Percentiles rank a stretch among this genome's conserved stretches.
Conservation (phyloP, 2,797 vertebrate species). For the Mormyrus hasselquistii region DNA sequence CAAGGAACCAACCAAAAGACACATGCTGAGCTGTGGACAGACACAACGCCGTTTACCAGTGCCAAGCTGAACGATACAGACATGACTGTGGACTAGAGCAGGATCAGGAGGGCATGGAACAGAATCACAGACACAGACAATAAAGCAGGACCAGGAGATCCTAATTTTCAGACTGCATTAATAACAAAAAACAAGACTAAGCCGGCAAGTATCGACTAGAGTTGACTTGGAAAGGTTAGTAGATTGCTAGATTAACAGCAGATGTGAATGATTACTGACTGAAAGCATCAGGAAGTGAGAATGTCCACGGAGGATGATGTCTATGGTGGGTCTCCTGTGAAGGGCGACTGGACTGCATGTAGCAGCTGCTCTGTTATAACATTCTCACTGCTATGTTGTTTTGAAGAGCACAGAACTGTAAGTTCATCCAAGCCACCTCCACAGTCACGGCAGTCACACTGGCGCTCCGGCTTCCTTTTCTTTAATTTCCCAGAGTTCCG, state of each 20-base stretch:
- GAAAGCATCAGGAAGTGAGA: not conserved
- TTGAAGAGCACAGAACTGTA: not conserved
- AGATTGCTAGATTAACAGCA: not conserved
- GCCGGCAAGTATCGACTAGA: not conserved
- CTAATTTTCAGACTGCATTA: not conserved
- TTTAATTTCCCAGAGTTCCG: constrained; percentile 31
- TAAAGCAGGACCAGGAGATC: not conserved
- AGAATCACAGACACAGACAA: not conserved
- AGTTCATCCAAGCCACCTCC: constrained; percentile 36
- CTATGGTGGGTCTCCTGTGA: not conserved
- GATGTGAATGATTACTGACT: not conserved
- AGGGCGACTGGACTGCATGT: not conserved
- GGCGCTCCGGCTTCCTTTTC: constrained; percentile 36
- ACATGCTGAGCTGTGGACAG: not conserved
- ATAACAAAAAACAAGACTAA: not conserved
- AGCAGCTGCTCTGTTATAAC: not conserved
- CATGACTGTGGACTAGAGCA: not conserved
- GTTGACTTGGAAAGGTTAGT: not conserved
- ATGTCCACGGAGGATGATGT: not conserved
- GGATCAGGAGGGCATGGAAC: not conserved
- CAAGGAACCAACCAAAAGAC: not conserved
- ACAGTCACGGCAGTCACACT: constrained; percentile 57
- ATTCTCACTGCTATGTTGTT: not conserved
- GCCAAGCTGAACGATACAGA: not conserved
- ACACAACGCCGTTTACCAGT: not conserved